Percentiles rank a stretch among this genome's conserved stretches.
These are phyloP conservation scores for Coreoperca whiteheadi DNA, from an alignment of 2,113 vertebrate species.

Conservation along the genomic window DNA sequence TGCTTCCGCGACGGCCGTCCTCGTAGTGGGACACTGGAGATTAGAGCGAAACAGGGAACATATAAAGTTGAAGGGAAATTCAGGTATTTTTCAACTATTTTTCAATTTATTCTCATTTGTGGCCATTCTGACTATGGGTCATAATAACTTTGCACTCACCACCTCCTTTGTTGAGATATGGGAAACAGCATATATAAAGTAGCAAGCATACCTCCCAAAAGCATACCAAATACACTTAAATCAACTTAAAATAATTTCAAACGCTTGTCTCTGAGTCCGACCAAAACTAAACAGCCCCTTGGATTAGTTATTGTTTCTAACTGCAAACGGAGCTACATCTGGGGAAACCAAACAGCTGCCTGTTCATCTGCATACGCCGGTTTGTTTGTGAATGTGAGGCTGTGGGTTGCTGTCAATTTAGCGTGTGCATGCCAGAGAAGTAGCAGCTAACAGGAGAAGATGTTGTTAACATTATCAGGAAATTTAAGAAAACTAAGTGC, in stretches of 20 bases:
- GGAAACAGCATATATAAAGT: not conserved
- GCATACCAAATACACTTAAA: not conserved
- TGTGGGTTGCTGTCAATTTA: not conserved
- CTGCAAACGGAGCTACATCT: not conserved
- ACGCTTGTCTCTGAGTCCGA: not conserved
- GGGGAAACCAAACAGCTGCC: not conserved
- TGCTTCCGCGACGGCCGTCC: constrained; percentile 82
- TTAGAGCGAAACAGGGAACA: constrained; percentile 12
- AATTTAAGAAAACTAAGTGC: not conserved
- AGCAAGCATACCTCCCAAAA: not conserved
- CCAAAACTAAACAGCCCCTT: not conserved
- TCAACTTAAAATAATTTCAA: not conserved
- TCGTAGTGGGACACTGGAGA: constrained; percentile 82
- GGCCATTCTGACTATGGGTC: not conserved
- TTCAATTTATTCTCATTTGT: not conserved
- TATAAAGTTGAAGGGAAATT: not conserved
- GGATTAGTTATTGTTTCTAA: too few species aligned
- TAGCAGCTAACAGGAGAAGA: not conserved
- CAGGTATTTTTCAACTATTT: not conserved
- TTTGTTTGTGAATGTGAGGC: not conserved
- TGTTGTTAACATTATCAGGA: not conserved
- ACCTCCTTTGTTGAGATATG: not conserved
- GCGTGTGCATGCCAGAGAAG: not conserved
- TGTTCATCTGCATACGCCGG: not conserved
- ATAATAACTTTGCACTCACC: not conserved